A percentile compares a stretch with the other conserved stretches of the same genome.
phyloP scores from a whole-genome alignment of 2,797 vertebrate genomes.

The Anisognathus igniventris region DNA sequence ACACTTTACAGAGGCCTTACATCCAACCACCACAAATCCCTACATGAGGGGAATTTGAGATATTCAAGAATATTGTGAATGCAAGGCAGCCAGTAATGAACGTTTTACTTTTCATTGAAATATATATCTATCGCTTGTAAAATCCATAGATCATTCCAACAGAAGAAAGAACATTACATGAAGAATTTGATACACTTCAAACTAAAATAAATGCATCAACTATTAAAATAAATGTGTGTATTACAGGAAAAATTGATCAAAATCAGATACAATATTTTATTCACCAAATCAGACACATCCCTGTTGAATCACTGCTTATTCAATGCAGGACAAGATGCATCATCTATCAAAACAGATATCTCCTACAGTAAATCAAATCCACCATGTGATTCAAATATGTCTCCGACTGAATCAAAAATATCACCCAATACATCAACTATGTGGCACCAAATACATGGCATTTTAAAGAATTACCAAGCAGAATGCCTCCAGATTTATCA shows the following conservation, averaged over 20 bases:
- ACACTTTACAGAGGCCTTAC: background rate
- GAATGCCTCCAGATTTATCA: conserved; percentile 21
- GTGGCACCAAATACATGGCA: conserved; percentile 55
- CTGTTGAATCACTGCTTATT: conserved; percentile 73
- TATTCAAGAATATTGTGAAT: background rate
- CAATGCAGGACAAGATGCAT: conserved; percentile 69
- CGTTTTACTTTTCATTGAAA: conserved; percentile 67
- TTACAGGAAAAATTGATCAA: conserved; percentile 73
- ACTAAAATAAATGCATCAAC: conserved; percentile 71
- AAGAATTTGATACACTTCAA: conserved; percentile 67
- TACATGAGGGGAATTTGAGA: background rate
- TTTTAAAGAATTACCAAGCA: conserved; percentile 59
- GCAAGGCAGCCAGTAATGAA: conserved; percentile 26
- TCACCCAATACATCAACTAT: conserved; percentile 63
- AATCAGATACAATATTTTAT: conserved; percentile 73
- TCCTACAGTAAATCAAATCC: conserved; percentile 71
- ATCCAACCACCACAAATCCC: background rate
- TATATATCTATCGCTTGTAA: conserved; percentile 36
- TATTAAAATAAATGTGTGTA: conserved; percentile 75
- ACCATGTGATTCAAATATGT: conserved; percentile 61
- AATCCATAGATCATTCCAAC: conserved; percentile 68
- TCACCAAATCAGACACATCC: conserved; percentile 72
- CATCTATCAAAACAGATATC: conserved; percentile 72
- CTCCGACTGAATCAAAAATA: conserved; percentile 69
- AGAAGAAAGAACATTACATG: conserved; percentile 47